Conservation (phyloP, 2,797 vertebrate genomes). For the Paratrypauchen microcephalus region DNA sequence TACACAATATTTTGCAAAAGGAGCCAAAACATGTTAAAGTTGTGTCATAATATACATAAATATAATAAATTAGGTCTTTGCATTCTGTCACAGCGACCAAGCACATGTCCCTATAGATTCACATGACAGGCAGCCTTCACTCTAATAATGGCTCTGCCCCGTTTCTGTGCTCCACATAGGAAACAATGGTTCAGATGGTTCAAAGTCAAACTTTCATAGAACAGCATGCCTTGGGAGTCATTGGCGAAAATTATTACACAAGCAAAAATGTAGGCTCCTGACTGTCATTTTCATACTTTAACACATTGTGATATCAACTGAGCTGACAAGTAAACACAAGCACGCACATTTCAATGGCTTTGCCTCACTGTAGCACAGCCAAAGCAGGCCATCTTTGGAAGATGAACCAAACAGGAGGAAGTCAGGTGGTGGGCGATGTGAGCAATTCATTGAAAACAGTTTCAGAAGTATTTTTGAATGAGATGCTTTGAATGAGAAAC, state of each 20-base stretch:
- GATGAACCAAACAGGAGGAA: slow-evolving; percentile 49
- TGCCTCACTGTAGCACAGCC: slow-evolving; percentile 53
- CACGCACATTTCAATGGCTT: slow-evolving; percentile 30
- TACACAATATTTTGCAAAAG: neutral
- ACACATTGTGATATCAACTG: neutral
- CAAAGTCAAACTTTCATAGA: slow-evolving; percentile 67
- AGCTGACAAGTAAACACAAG: slow-evolving; percentile 6
- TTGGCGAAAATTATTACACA: slow-evolving; percentile 10
- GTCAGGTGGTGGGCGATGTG: slow-evolving; percentile 57
- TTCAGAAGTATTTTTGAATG: slow-evolving; percentile 50
- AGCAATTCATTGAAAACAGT: slow-evolving; percentile 60
- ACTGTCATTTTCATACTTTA: slow-evolving; percentile 10
- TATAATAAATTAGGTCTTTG: slow-evolving; percentile 23
- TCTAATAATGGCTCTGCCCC: slow-evolving; percentile 75
- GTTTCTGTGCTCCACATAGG: slow-evolving; percentile 73
- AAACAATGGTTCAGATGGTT: slow-evolving; percentile 55
- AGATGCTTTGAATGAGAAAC: slow-evolving; percentile 9
- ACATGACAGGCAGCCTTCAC: slow-evolving; percentile 62
- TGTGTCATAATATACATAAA: too few species aligned
- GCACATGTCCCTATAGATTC: slow-evolving; percentile 55
- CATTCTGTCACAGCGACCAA: slow-evolving; percentile 32
- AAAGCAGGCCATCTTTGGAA: slow-evolving; percentile 49
- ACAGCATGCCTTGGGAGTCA: slow-evolving; percentile 42
- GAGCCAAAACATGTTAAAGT: slow-evolving; percentile 4
- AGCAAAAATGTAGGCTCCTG: slow-evolving; percentile 9